Percentiles rank a stretch among this genome's conserved stretches.
phyloP scores from a whole-genome alignment of 2,113 vertebrate genomes.

The Acanthochromis polyacanthus region DNA sequence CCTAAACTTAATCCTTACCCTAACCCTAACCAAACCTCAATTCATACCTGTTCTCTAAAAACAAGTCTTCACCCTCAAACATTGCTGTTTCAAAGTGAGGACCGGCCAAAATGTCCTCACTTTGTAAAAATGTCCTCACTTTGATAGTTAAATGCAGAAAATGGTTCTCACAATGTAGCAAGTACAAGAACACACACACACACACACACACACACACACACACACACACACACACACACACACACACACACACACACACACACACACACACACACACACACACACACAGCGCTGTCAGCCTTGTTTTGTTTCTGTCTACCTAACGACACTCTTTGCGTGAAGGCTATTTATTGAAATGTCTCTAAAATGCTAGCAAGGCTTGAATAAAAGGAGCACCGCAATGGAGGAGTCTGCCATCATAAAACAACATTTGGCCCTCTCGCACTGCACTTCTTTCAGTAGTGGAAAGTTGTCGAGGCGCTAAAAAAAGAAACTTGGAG shows the following conservation, averaged over 20 bases:
- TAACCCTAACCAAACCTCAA: no score
- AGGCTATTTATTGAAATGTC: conserved; percentile 53
- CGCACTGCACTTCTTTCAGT: not conserved
- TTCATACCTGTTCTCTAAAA: no score
- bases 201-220: not conserved
- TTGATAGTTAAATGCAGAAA: no score
- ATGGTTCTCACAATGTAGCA: no score
- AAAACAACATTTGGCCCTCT: not conserved
- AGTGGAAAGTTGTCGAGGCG: not conserved
- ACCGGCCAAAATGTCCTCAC: no score
- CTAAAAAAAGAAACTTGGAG: conserved; percentile 5
- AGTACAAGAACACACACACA: no score
- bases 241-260: not conserved
- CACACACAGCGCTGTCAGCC: conserved; percentile 37
- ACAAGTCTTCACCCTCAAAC: no score
- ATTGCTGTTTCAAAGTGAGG: no score
- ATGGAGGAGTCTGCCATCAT: conserved; percentile 14
- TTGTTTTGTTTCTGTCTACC: conserved; percentile 56
- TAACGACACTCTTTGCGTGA: conserved; percentile 44
- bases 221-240: not conserved
- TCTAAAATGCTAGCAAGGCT: conserved; percentile 16
- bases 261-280: not conserved
- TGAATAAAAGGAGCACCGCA: not conserved
- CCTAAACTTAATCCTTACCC: no score
- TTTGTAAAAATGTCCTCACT: no score